Evolutionary conservation across 1,140 invertebrate species (phyloP), one percentile per base, ranked within the genome.

Genomic region (Leguminivora glycinivorella): DNA sequence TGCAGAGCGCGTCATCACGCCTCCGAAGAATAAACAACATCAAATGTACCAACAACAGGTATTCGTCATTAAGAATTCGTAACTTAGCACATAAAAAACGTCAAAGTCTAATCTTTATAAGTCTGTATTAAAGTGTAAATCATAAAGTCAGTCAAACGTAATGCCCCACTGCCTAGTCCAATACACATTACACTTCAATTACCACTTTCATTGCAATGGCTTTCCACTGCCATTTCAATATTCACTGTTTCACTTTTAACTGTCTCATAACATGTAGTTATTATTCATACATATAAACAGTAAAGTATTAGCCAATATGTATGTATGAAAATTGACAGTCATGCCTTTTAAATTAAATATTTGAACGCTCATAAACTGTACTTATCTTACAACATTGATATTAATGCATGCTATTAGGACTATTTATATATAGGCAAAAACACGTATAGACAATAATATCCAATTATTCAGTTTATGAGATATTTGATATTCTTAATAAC

Each of bases 1-100:
- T n/a, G n/a, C n/a, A n/a, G n/a, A n/a, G n/a, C n/a, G 69, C 78
- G 0, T 26, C 73, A 84, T 14, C 83, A 88, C 29, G 84, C 88
- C 72, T 79, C 83, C 0, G 86, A 89, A 56, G 86, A 90, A n/a
- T n/a, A n/a, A n/a, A n/a, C n/a, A n/a, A n/a, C n/a, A n/a, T n/a
- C n/a, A n/a, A n/a, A n/a, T n/a, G n/a, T n/a, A n/a, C n/a, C n/a
- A n/a, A n/a, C n/a, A n/a, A n/a, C n/a, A n/a, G n/a, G n/a, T n/a
- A n/a, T n/a, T n/a, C n/a, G n/a, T n/a, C n/a, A n/a, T n/a, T n/a
- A n/a, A n/a, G n/a, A n/a, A n/a, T n/a, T n/a, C n/a, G n/a, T 14
- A 14, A 1, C 9, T 34, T 34, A 34, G 31, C 34, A 38, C 10
- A 38, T 38, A 3, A 12, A 38, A 38, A 12, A 6, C 14, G 10